phyloP scores from a whole-genome alignment of 2,113 vertebrate genomes.

The Labrus mixtus region DNA sequence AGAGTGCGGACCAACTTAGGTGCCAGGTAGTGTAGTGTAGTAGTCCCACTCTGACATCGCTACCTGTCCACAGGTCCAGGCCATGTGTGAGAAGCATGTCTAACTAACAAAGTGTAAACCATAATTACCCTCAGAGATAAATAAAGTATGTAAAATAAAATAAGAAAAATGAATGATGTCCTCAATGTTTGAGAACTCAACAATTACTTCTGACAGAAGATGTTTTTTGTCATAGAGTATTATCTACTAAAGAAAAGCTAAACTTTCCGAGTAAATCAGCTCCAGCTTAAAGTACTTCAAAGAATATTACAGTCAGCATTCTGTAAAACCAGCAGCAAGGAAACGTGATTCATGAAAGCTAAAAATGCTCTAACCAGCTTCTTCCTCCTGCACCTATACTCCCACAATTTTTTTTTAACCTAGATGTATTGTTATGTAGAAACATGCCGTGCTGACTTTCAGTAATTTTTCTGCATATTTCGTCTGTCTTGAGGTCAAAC shows the following conservation, averaged over 20 bases:
- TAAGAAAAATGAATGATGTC: no score
- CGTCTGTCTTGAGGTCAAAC: constrained; percentile 70
- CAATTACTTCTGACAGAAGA: not conserved
- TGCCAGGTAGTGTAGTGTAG: no score
- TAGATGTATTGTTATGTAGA: constrained; percentile 46
- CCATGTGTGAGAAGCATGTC: no score
- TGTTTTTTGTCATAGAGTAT: not conserved
- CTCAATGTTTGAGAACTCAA: not conserved
- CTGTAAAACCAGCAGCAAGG: constrained; percentile 23
- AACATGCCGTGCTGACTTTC: constrained; percentile 45
- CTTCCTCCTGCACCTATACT: not conserved
- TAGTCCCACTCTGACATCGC: no score
- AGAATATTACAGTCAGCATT: constrained; percentile 12
- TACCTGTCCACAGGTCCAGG: no score
- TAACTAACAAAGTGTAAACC: no score
- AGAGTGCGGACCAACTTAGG: no score
- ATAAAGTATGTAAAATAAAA: no score
- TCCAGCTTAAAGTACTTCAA: constrained; percentile 11
- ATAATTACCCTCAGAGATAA: no score
- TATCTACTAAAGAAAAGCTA: not conserved
- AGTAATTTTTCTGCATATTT: constrained; percentile 56
- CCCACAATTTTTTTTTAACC: constrained; percentile 16
- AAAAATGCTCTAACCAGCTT: constrained; percentile 12
- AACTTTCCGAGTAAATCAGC: constrained; percentile 19
- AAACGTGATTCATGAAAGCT: constrained; percentile 47